These are phyloP conservation scores for Carposina sasakii DNA, from an alignment of 1,140 invertebrate genomes.

Conservation along the genomic window DNA sequence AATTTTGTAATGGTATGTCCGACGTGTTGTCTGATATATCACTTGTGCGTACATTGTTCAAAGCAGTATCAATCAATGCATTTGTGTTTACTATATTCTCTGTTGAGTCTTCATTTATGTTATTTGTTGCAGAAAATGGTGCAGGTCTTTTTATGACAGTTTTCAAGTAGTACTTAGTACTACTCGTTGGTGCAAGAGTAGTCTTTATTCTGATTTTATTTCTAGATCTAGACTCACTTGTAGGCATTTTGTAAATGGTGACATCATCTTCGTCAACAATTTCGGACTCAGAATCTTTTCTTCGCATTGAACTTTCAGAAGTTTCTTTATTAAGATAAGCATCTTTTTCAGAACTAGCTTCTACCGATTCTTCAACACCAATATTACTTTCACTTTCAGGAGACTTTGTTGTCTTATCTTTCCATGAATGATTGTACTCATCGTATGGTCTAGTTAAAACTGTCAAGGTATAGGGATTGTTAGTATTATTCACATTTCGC, in stretches of 20 bases:
- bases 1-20: too few species aligned
- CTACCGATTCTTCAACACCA: conserved; percentile 10
- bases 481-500: conserved; percentile 51
- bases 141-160: conserved; percentile 50
- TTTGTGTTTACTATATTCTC: conserved; percentile 31
- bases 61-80: conserved; percentile 23
- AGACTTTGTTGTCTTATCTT: conserved; percentile 29
- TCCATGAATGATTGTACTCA: conserved; percentile 28
- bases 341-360: conserved; percentile 8
- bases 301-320: conserved; percentile 21
- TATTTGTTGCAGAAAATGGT: conserved; percentile 27
- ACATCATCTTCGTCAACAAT: conserved; percentile 31
- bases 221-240: conserved; percentile 11
- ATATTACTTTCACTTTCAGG: conserved; percentile 23
- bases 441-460: conserved; percentile 48
- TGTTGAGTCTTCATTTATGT: conserved; percentile 21
- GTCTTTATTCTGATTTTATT: conserved; percentile 23
- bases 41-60: conserved; percentile 16
- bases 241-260: conserved; percentile 20
- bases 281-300: conserved; percentile 30
- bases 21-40: too few species aligned
- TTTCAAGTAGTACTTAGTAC: conserved; percentile 59
- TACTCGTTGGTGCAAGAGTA: conserved; percentile 22
- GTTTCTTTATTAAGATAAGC: conserved; percentile 10
- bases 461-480: conserved; percentile 63